Conservation (phyloP, 2,888 invertebrate species). For the Teleogryllus oceanicus region DNA sequence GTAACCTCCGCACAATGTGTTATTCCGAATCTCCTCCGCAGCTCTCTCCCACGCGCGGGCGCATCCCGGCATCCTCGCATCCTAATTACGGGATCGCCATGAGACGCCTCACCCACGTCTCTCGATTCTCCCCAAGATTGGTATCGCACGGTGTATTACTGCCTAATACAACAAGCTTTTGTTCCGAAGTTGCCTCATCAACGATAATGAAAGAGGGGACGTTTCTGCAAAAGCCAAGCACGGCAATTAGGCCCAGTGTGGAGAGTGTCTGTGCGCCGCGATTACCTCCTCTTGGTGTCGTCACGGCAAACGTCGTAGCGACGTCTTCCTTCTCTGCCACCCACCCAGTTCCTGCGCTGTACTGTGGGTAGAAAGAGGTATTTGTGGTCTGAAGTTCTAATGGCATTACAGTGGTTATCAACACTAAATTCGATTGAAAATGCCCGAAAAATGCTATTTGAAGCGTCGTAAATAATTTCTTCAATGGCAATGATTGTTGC, state of each 20-base stretch:
- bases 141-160: neutral
- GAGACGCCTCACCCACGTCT: neutral
- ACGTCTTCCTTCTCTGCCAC: no score
- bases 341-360: no score
- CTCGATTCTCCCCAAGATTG: neutral
- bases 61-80: neutral
- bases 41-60: neutral
- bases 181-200: slow-evolving; percentile 18
- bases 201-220: slow-evolving; percentile 1
- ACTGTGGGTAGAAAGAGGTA: no score
- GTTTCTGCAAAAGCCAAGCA: slow-evolving; percentile 5
- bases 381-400: no score
- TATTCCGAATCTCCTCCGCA: neutral
- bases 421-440: no score
- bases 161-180: slow-evolving; percentile 18
- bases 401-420: no score
- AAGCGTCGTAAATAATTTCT: no score
- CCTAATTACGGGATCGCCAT: neutral
- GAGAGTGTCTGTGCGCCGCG: neutral
- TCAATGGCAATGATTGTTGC: no score
- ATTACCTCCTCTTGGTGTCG: neutral
- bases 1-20: neutral
- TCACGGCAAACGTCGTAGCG: neutral
- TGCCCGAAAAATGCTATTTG: no score
- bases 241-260: slow-evolving; percentile 6